Base-by-base conservation (phyloP, 2,113 vertebrate species). In the Beaufortia kweichowensis region DNA sequence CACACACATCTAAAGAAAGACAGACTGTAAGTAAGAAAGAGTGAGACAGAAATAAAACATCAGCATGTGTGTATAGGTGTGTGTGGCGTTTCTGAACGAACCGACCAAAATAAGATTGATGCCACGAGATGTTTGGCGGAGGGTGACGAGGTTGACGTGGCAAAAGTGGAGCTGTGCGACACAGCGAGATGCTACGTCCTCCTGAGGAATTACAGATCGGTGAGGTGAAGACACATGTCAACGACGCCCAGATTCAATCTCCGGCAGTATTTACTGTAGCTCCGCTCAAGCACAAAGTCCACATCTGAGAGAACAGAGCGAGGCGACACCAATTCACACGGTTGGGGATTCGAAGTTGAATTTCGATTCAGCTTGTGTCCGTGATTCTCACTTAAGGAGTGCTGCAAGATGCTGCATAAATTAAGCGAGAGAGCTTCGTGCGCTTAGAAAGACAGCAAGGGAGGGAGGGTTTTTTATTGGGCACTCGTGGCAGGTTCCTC, bases 361-460 rank as follows among this genome's bases (percentile, higher is more conserved):
- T 74, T 71, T 39, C 19, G 55, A 75, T 72, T 77, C 48, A 35
- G 78, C 82, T 83, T 84, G 46, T 59, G 77, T 82, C 82, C 67
- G 59, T 79, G 84, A 75, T 78, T 63, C 85, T 88, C 79, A 78
- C 85, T 87, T 75, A 77, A 84, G 53, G 83, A 81, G 65, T 84
- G 81, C 85, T 76, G 87, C 86, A 89, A 88, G 84, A 84, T 89
- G 84, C 82, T 82, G 87, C 86, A 91, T 91, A 88, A 89, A 90
- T 91, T 87, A 91, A 88, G 81, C 17, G 81, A 82, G 77, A 78
- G 55, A 61, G 43, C 64, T 17, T 73, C 76, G 46, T 56, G 50
- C 39, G 28, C 31, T 24, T 66, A 24, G 56, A 71, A 61, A 55
- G n/a, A 28, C n/a, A 10, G 9, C 4, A 53, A 61, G 21, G 17